phyloP scores from a whole-genome alignment of 2,113 vertebrate genomes.

The Dasyprocta punctata region DNA sequence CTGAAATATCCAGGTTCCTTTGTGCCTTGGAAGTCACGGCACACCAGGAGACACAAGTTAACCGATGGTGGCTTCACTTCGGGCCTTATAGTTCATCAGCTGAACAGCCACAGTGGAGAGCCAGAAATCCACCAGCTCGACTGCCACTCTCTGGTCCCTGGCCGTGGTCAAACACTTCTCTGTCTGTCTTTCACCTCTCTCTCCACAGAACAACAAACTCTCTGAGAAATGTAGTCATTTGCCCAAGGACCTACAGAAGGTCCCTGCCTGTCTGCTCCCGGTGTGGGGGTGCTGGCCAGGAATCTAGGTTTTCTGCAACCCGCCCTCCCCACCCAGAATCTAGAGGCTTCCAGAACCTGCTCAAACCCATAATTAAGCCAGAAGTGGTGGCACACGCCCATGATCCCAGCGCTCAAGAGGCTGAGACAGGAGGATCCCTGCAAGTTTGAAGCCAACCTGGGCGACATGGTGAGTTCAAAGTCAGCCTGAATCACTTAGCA shows the following conservation, averaged over 20 bases:
- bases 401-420: neutral
- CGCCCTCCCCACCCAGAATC: neutral
- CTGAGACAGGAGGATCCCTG: neutral
- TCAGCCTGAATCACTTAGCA: neutral
- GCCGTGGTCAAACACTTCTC: neutral
- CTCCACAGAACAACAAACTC: neutral
- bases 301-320: neutral
- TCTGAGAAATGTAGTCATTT: neutral
- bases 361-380: neutral
- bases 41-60: neutral
- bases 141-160: neutral
- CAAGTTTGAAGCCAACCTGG: neutral
- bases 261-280: neutral
- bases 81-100: neutral
- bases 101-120: neutral
- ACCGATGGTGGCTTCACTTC: neutral
- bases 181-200: neutral
- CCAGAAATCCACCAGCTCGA: neutral
- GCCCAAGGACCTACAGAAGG: neutral
- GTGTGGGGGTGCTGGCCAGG: neutral
- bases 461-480: neutral
- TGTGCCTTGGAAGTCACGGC: neutral
- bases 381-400: neutral
- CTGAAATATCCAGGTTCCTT: slow-evolving; percentile 28
- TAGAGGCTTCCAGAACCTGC: neutral